Evolutionary conservation across 2,888 invertebrate species (phyloP).

Genomic region (Apocheima hispidaria): DNA sequence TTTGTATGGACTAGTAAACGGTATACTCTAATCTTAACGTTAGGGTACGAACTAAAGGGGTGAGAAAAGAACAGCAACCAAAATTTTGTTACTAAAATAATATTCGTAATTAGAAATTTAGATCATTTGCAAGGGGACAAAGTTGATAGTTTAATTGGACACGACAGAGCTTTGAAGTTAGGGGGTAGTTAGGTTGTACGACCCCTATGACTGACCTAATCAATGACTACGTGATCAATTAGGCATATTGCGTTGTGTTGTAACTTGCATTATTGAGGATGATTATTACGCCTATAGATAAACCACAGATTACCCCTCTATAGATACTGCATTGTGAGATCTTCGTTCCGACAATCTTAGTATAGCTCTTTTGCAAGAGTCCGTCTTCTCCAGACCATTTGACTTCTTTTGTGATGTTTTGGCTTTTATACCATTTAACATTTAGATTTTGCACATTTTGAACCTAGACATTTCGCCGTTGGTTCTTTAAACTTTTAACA

Average conservation of each 20-base stretch:
- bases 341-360: too few species aligned
- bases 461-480: too few species aligned
- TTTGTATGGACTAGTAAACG: too few species aligned
- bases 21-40: too few species aligned
- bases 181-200: neutral
- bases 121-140: constrained; percentile 41
- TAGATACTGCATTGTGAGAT: too few species aligned
- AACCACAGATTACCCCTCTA: too few species aligned
- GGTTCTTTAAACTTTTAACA: too few species aligned
- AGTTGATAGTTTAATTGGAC: constrained; percentile 22
- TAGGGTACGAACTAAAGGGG: constrained; percentile 64
- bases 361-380: too few species aligned
- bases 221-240: constrained; percentile 6
- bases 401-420: too few species aligned
- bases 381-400: too few species aligned
- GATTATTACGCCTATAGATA: neutral
- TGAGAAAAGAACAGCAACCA: constrained; percentile 42
- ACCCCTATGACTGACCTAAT: constrained; percentile 8
- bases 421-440: too few species aligned
- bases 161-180: constrained; percentile 27
- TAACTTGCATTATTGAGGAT: neutral
- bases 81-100: constrained; percentile 57
- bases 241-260: neutral
- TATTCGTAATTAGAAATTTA: constrained; percentile 61
- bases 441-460: too few species aligned